A percentile compares a stretch with the other conserved stretches of the same genome.
Conservation (phyloP, 2,888 invertebrate genomes). For the Leptinotarsa juncta region DNA sequence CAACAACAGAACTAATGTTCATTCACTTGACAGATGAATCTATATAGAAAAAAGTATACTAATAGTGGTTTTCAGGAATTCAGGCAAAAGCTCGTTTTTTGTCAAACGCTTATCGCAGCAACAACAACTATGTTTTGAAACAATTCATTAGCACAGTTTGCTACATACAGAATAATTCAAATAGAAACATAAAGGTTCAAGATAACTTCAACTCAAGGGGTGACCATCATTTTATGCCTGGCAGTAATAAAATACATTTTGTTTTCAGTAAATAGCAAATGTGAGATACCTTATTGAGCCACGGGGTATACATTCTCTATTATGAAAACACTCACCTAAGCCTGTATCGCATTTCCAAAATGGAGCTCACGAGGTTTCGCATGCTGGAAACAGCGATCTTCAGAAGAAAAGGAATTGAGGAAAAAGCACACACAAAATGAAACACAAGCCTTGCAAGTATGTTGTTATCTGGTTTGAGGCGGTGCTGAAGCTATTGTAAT, state of each 20-base stretch:
- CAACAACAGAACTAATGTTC: no score
- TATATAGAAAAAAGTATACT: no score
- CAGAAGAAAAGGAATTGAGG: neutral
- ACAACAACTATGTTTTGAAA: no score
- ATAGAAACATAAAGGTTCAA: no score
- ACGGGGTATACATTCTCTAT: neutral
- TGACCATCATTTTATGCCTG: no score
- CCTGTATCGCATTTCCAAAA: neutral
- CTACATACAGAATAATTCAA: no score
- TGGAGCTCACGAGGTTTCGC: neutral
- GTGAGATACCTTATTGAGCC: neutral
- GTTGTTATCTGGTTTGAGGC: neutral
- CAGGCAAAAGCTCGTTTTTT: no score
- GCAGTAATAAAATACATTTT: neutral
- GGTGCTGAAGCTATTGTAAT: neutral
- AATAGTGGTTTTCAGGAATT: no score
- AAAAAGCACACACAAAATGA: slow-evolving; percentile 8
- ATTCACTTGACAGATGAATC: no score
- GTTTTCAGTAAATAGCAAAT: neutral
- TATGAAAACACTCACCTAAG: neutral
- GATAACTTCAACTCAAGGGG: no score
- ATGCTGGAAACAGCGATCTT: slow-evolving; percentile 2
- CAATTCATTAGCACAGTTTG: no score
- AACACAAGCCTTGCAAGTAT: neutral
- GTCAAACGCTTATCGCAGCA: no score